A percentile compares a stretch with the other conserved stretches of the same genome.
Conservation (phyloP, 30 jellyfish, hydroid and myxozoan species). For the Catostylus mosaicus region DNA sequence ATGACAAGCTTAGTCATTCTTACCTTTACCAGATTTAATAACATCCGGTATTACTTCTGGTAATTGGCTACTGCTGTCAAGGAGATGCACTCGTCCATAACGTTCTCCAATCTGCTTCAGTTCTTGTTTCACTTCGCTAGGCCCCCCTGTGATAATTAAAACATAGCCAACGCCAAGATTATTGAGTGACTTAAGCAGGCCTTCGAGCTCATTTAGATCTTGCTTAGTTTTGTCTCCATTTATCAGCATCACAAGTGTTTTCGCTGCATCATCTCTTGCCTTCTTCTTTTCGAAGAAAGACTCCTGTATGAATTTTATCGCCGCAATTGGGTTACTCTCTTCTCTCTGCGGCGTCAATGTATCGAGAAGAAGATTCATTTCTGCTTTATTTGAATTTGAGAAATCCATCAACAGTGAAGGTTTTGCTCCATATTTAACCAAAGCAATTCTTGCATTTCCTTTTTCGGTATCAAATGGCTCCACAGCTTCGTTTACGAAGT, state of each 20-base stretch:
- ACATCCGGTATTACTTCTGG: conserved; percentile 60
- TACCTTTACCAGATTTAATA: conserved; percentile 15
- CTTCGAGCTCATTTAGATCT: neutral
- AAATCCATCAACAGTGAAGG: conserved; percentile 22
- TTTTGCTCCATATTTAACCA: conserved; percentile 32
- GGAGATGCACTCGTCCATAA: conserved; percentile 24
- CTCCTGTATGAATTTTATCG: conserved; percentile 32
- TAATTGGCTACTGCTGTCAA: conserved; percentile 1
- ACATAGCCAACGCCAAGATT: conserved; percentile 10
- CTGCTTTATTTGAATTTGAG: neutral
- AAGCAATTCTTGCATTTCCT: conserved; percentile 31
- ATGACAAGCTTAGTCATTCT: too few species aligned
- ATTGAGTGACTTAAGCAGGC: conserved; percentile 2
- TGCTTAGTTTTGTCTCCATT: conserved; percentile 12
- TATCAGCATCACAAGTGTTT: conserved; percentile 24
- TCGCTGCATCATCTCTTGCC: conserved; percentile 36
- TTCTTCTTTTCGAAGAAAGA: conserved; percentile 1
- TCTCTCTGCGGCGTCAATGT: conserved; percentile 11
- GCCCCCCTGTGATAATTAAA: conserved; percentile 31
- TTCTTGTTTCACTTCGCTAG: neutral
- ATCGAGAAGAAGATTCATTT: conserved; percentile 14
- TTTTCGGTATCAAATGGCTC: conserved; percentile 6
- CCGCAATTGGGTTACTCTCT: conserved; percentile 22
- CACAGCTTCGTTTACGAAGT: conserved; percentile 31
- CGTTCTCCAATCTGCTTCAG: neutral